Conservation (phyloP, 1,140 invertebrate species). For the Drosophila elegans region DNA sequence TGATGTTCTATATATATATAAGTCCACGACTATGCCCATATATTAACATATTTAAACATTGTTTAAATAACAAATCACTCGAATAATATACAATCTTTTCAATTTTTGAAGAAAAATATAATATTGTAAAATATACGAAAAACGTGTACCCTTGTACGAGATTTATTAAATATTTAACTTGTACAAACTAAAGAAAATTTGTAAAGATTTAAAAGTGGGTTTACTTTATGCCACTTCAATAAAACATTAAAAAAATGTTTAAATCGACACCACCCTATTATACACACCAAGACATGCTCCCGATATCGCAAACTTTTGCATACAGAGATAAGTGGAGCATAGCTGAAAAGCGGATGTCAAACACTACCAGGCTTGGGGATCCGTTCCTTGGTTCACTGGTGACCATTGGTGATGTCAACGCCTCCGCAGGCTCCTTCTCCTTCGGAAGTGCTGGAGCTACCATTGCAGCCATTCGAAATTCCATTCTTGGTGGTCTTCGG, state of each 20-base stretch:
- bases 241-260: neutral
- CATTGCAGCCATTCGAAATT: slow-evolving; percentile 31
- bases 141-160: neutral
- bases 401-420: slow-evolving; percentile 18
- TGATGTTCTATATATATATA: neutral
- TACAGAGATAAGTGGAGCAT: neutral
- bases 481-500: slow-evolving; percentile 40
- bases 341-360: slow-evolving; percentile 4
- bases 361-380: neutral
- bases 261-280: slow-evolving; percentile 12
- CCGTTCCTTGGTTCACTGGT: slow-evolving; percentile 8
- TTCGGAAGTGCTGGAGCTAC: slow-evolving; percentile 37
- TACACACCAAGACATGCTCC: neutral
- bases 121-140: neutral
- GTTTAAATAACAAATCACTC: neutral
- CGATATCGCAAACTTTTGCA: neutral
- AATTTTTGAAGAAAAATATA: neutral
- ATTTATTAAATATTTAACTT: neutral
- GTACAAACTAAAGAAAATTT: neutral
- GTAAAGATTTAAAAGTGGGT: neutral
- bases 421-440: slow-evolving; percentile 50
- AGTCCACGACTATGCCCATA: neutral
- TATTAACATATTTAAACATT: neutral
- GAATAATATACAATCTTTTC: neutral
- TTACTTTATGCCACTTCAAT: neutral